Conservation (phyloP, 2,113 vertebrate genomes). For the Trogon melanurus region DNA sequence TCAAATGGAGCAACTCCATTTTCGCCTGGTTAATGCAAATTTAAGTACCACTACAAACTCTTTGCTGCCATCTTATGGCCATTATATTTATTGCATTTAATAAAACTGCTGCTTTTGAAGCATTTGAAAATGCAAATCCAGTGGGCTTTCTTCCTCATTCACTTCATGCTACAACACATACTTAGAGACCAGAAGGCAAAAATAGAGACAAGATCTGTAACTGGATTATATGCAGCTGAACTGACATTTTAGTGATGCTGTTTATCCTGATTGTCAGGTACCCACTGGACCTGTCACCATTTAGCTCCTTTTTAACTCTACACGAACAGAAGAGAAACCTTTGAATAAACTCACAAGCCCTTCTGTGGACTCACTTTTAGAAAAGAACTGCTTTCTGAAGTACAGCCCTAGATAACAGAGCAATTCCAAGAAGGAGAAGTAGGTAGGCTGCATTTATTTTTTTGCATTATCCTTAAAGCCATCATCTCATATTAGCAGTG, state of each 20-base stretch:
- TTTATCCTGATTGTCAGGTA: not conserved
- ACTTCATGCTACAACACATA: not conserved
- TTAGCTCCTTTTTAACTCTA: not conserved
- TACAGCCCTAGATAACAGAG: not conserved
- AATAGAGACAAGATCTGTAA: not conserved
- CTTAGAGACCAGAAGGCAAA: not conserved
- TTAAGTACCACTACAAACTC: not conserved
- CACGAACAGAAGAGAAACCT: not conserved
- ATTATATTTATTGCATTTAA: not conserved
- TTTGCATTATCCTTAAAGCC: not conserved
- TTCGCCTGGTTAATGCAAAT: not conserved
- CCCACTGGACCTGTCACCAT: not conserved
- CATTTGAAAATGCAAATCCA: not conserved
- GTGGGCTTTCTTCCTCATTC: not conserved
- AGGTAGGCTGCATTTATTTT: not conserved
- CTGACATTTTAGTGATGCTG: not conserved
- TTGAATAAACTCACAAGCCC: not conserved
- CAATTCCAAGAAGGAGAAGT: not conserved
- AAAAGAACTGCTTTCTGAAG: not conserved
- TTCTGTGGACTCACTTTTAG: not conserved
- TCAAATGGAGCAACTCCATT: not conserved
- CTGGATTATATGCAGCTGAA: not conserved
- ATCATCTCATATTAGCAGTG: not conserved
- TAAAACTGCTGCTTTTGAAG: not conserved
- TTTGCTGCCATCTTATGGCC: conserved; percentile 46